Base-by-base conservation (phyloP, 1,140 invertebrate species). In the Drosophila ironensis region DNA sequence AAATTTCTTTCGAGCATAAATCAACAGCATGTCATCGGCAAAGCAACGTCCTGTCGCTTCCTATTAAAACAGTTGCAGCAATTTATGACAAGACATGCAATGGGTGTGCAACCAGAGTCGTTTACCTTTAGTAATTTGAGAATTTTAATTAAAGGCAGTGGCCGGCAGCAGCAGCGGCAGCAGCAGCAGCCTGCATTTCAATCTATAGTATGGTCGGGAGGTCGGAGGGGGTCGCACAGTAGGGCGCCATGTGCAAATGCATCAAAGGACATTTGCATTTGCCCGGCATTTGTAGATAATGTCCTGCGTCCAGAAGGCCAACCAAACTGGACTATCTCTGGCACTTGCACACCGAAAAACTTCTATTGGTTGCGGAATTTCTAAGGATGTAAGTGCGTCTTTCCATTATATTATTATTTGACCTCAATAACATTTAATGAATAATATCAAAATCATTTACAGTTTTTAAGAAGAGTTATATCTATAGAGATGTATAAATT, bases 71-170 rank as follows among this genome's bases (percentile, higher is more conserved):
- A 61, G 61, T 54, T 74, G 47, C 33, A 50, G 44, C 24, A 75
- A 74, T 74, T 73, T 68, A 73, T 60, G 53, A 44, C 37, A 41
- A 61, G 33, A 44, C 33, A 11, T 40, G 41, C 47, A 46, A 44
- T 51, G 45, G 40, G 47, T 30, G 41, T 54, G 48, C 27, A 52
- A 68, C 50, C 40, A 69, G 47, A 74, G 59, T 70, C 48, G 61
- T 64, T 78, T 69, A 73, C 74, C 69, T 78, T 68, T 78, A 68
- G 75, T 73, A 78, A 78, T 78, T 78, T 78, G 52, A 59, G 76
- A 78, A 80, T 72, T 80, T 78, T 78, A 78, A 78, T 78, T 78
- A 78, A 78, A 78, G 71, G 69, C 74, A 57, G 59, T 69, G 40
- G 17, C 51, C 40, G 46, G 33, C 25, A 64, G 28, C 28, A n/a